Evolutionary conservation across 2,797 vertebrate species (phyloP).

Genomic region (Furcifer pardalis): DNA sequence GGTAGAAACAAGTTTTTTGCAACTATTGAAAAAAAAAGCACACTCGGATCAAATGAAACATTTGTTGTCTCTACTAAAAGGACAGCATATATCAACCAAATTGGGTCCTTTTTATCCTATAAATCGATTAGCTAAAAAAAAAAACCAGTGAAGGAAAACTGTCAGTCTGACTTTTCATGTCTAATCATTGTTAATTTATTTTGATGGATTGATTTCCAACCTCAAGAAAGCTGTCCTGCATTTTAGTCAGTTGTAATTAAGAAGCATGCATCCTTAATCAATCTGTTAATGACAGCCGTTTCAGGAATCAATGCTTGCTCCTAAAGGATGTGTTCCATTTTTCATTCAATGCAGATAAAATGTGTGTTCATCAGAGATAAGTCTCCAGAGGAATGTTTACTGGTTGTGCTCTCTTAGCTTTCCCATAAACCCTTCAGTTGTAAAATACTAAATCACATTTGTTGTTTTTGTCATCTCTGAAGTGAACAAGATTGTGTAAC

Average conservation of each 20-base stretch:
- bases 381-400: slow-evolving; percentile 20
- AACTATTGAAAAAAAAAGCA: not conserved
- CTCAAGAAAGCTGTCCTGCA: slow-evolving; percentile 41
- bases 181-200: slow-evolving; percentile 54
- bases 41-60: not conserved
- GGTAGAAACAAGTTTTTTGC: not conserved
- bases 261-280: slow-evolving; percentile 59
- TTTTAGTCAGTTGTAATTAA: slow-evolving; percentile 60
- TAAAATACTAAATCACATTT: not conserved
- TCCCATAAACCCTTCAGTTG: slow-evolving; percentile 27
- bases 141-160: slow-evolving; percentile 5
- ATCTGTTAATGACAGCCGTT: slow-evolving; percentile 44
- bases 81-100: not conserved
- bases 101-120: not conserved
- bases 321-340: slow-evolving; percentile 57
- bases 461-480: slow-evolving; percentile 20
- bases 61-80: not conserved
- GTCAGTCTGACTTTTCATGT: not conserved
- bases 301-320: slow-evolving; percentile 62
- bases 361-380: slow-evolving; percentile 27
- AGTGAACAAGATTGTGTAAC: not conserved
- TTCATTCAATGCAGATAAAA: slow-evolving; percentile 36
- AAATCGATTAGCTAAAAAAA: not conserved
- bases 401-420: not conserved
- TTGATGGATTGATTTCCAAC: slow-evolving; percentile 54